Conservation (phyloP, 2,113 vertebrate species). For the Columba livia region DNA sequence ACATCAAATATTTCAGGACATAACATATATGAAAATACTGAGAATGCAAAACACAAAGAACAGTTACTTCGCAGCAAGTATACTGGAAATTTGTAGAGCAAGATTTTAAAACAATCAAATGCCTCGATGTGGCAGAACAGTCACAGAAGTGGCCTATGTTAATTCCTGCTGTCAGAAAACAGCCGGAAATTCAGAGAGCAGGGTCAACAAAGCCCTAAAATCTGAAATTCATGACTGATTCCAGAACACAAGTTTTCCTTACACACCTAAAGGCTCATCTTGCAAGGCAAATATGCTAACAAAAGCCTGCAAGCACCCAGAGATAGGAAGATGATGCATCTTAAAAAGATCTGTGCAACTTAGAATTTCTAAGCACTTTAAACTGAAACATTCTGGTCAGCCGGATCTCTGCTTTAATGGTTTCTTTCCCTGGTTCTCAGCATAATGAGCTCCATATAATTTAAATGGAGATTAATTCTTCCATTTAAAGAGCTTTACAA, state of each 20-base stretch:
- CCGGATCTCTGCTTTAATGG: neutral
- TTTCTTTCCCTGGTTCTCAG: neutral
- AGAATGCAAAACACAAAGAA: neutral
- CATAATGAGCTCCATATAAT: neutral
- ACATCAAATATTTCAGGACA: neutral
- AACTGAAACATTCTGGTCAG: neutral
- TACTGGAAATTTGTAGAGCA: neutral
- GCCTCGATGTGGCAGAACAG: neutral
- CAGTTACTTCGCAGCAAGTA: neutral
- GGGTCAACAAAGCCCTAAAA: neutral
- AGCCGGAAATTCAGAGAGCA: neutral
- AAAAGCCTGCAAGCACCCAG: neutral
- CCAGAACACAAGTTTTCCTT: neutral
- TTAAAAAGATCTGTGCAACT: neutral
- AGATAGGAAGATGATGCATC: neutral
- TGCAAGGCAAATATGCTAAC: neutral
- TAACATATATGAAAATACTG: neutral
- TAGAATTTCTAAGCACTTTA: neutral
- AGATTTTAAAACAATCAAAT: neutral
- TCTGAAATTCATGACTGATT: neutral
- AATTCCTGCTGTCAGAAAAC: neutral
- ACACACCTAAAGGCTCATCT: neutral
- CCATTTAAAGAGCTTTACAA: constrained; percentile 20
- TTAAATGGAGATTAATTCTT: constrained; percentile 46
- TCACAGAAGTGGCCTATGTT: fast-evolving